Percentiles rank a stretch among this genome's conserved stretches.
Evolutionary conservation across 2,888 invertebrate genomes (phyloP).

Genomic region (Yponomeuta cagnagella): DNA sequence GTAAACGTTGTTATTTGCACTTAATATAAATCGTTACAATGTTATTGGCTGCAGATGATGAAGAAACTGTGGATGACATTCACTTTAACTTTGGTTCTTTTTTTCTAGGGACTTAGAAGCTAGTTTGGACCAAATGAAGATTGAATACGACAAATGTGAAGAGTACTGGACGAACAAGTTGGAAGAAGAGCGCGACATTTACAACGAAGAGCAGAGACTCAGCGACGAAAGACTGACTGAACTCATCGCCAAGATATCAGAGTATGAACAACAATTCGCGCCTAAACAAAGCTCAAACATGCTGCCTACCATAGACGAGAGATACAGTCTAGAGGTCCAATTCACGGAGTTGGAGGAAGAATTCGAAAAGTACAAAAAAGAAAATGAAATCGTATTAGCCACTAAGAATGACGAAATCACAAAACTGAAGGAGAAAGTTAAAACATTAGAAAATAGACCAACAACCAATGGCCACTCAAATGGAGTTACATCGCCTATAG

Average conservation of each 20-base stretch:
- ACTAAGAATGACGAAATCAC: constrained; percentile 74
- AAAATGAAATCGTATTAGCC: constrained; percentile 68
- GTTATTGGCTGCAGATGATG: no score
- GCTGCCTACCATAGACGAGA: constrained; percentile 87
- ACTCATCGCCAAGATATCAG: constrained; percentile 83
- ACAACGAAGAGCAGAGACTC: constrained; percentile 84
- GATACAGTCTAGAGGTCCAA: constrained; percentile 79
- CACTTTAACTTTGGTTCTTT: background rate
- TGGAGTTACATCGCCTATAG: constrained; percentile 48
- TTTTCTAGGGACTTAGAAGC: constrained; percentile 80
- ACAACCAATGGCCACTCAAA: constrained; percentile 11
- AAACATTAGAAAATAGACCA: constrained; percentile 40
- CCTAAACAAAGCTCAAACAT: constrained; percentile 42
- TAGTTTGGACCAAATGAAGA: constrained; percentile 83
- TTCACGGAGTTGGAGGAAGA: constrained; percentile 83
- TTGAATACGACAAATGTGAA: constrained; percentile 89
- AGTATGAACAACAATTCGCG: constrained; percentile 85
- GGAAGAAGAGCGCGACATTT: constrained; percentile 84
- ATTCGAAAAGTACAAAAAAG: constrained; percentile 74
- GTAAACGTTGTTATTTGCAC: constrained; percentile 22
- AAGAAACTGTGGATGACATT: no score
- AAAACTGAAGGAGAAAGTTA: constrained; percentile 64
- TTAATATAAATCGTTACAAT: no score
- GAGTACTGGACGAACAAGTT: constrained; percentile 90
- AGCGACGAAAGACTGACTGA: constrained; percentile 86